Evolutionary conservation across 1,140 invertebrate species (phyloP).

Genomic region (Onthophagus taurus): DNA sequence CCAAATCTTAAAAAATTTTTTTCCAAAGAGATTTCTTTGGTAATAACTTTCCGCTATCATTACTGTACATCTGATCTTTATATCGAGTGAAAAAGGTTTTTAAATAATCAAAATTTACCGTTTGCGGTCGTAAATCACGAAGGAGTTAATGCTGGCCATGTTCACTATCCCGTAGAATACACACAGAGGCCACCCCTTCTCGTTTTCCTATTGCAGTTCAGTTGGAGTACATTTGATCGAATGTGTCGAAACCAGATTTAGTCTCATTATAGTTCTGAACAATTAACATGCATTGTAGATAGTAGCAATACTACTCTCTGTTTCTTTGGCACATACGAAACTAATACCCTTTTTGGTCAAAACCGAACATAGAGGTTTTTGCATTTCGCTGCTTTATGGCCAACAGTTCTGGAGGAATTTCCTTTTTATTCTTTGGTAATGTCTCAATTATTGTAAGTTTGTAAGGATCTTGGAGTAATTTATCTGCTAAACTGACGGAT

Average conservation of each 20-base stretch:
- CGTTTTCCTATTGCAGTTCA: constrained; percentile 1
- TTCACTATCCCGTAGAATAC: constrained; percentile 25
- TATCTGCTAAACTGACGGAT: constrained; percentile 27
- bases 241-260: background rate
- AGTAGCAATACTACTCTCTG: constrained; percentile 20
- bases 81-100: too few species aligned
- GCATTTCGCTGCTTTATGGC: constrained; percentile 13
- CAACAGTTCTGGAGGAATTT: constrained; percentile 30
- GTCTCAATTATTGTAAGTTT: constrained; percentile 32
- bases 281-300: constrained; percentile 26
- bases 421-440: constrained; percentile 28
- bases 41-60: too few species aligned
- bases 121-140: constrained; percentile 19
- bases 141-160: constrained; percentile 25
- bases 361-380: background rate
- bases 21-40: too few species aligned
- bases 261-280: constrained; percentile 35
- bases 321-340: constrained; percentile 24
- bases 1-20: too few species aligned
- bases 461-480: constrained; percentile 28
- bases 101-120: too few species aligned
- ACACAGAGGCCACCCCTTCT: constrained; percentile 1
- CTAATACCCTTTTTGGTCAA: constrained; percentile 13
- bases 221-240: constrained; percentile 5
- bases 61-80: too few species aligned